These are phyloP conservation scores for Gallinago paraguaiae DNA, from an alignment of 2,113 vertebrate genomes.

Conservation along the genomic window DNA sequence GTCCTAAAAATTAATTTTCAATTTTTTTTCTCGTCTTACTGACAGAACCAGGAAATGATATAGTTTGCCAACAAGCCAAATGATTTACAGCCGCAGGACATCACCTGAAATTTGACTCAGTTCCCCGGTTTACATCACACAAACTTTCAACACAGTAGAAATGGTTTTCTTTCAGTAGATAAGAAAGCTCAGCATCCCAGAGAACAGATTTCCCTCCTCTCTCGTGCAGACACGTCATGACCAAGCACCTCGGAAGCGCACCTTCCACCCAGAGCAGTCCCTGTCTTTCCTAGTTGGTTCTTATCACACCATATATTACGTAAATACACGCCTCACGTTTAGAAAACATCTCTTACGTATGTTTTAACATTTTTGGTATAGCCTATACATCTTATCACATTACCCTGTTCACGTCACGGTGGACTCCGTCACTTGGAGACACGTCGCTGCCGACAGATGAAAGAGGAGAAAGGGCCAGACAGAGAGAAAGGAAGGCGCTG, in stretches of 20 bases:
- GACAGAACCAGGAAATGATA: background rate
- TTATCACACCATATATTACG: background rate
- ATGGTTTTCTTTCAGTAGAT: background rate
- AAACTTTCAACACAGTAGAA: background rate
- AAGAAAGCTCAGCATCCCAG: background rate
- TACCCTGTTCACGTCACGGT: rapidly evolving
- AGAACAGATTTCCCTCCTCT: background rate
- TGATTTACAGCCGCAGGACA: background rate
- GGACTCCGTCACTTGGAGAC: background rate
- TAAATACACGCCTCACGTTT: background rate
- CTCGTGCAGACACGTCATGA: background rate
- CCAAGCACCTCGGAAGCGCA: background rate
- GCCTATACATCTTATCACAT: background rate
- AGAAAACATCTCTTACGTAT: rapidly evolving
- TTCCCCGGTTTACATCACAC: background rate
- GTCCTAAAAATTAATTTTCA: background rate
- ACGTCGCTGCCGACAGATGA: background rate
- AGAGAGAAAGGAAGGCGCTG: background rate
- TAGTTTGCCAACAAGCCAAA: background rate
- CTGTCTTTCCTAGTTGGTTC: background rate
- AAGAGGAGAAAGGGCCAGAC: background rate
- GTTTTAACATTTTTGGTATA: background rate
- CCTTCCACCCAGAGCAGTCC: background rate
- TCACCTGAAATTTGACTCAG: background rate
- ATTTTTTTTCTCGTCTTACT: background rate